These are phyloP conservation scores for Daubentonia madagascariensis DNA, from an alignment of 2,113 vertebrate genomes.

Conservation along the genomic window DNA sequence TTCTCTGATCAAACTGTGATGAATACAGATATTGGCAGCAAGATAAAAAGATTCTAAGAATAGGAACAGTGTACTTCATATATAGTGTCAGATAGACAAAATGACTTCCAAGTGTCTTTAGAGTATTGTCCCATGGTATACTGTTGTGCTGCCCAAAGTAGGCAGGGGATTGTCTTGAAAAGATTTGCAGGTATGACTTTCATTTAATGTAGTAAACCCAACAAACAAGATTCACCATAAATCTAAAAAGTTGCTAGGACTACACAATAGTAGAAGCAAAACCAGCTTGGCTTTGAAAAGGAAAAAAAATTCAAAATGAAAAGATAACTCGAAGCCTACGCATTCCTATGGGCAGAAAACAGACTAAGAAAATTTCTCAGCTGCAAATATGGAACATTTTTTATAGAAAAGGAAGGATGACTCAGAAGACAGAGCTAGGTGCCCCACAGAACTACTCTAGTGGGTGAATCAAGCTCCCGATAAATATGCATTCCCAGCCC, in stretches of 20 bases:
- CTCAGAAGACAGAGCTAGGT: not conserved
- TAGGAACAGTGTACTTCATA: not conserved
- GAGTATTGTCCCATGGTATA: no score
- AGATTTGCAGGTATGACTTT: not conserved
- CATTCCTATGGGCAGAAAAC: not conserved
- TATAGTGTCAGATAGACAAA: not conserved
- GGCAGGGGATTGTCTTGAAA: not conserved
- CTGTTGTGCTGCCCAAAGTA: not conserved
- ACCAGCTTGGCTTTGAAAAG: not conserved
- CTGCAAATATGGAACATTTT: not conserved
- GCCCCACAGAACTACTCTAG: not conserved
- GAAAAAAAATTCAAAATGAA: not conserved
- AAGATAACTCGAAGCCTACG: not conserved
- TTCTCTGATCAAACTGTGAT: not conserved
- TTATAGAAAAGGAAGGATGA: not conserved
- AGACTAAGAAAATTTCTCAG: not conserved
- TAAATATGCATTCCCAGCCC: not conserved
- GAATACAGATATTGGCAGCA: not conserved
- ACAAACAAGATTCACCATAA: not conserved
- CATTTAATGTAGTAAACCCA: not conserved
- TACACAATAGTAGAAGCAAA: not conserved
- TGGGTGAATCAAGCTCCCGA: not conserved
- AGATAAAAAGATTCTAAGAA: not conserved
- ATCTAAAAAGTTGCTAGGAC: not conserved
- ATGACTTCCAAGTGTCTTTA: not conserved